Base-by-base conservation (phyloP, 2,888 invertebrate species). In the Ormyrus labotus region DNA sequence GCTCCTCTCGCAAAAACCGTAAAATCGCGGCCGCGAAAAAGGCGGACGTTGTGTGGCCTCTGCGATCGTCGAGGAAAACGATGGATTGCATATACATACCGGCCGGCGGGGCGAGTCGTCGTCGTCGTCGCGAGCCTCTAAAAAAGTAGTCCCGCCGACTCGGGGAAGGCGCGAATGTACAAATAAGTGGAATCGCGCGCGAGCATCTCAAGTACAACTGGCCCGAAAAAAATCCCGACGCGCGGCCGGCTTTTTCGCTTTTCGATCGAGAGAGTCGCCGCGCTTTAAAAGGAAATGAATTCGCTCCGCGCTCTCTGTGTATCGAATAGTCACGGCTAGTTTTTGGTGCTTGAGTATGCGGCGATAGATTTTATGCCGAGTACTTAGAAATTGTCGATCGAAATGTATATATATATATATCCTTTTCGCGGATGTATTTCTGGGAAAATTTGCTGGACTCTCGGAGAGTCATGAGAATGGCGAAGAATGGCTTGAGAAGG, bases 111-210 rank as follows among this genome's bases (percentile, higher is more conserved):
- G 45, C 48, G 58, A 58, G 57, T 58, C 61, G 53, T 5, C 19
- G 19, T 19, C 19, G 19, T 19, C 19, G 19, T 2, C 19, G 11
- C 5, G 51, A 51, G 51, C 67, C 11, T 68, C 65, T 60, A 75
- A 80, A 19, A 19, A 80, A 80, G 61, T 50, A 19, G 80, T 80
- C 68, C 48, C 51, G 53, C 13, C 51, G 13, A 48, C 69, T 73
- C 73, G 50, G 19, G n/a, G 50, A 76, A 79, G 81, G 81, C 81
- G 81, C 81, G 79, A 82, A 82, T 77, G 79, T 72, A 82, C 81
- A 82, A 82, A 79, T 76, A 82, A 79, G 79, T 47, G 69, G 69
- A 81, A 76, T 67, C 65, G 76, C 58, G 50, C 45, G 47, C n/a
- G 45, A 55, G 57, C 51, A 9, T 1, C 5, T 51, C 2, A n/a